Evolutionary conservation across 1,140 invertebrate species (phyloP).

Genomic region (Meteorus sp.): DNA sequence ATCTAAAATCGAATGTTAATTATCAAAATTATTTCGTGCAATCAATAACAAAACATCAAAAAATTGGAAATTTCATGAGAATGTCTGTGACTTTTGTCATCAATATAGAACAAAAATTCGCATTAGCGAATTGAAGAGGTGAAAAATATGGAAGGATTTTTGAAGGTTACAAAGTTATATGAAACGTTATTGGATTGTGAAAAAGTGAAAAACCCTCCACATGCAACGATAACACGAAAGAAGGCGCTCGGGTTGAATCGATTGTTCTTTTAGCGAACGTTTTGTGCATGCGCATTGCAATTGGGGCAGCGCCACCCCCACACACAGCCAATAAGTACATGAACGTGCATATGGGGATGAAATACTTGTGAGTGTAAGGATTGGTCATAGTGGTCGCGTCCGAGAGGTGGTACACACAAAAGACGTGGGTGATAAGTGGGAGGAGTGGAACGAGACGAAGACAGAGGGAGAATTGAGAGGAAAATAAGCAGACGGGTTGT

Average conservation of each 20-base stretch:
- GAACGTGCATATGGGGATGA: neutral
- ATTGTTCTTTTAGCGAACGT: slow-evolving; percentile 30
- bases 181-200: no score
- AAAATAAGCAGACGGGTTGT: no score
- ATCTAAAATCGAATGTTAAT: no score
- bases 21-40: no score
- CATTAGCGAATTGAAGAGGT: no score
- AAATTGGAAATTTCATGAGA: no score
- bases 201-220: no score
- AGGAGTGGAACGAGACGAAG: neutral
- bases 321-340: slow-evolving; percentile 28
- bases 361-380: neutral
- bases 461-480: slow-evolving; percentile 18
- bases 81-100: no score
- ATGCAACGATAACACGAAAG: slow-evolving; percentile 4
- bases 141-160: no score
- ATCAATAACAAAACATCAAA: no score
- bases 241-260: slow-evolving; percentile 31
- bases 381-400: neutral
- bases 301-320: slow-evolving; percentile 42
- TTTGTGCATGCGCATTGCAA: slow-evolving; percentile 50
- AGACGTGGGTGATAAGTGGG: neutral
- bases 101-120: no score
- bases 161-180: no score
- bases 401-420: neutral